phyloP scores from a whole-genome alignment of 2,113 vertebrate species.

The Malurus melanocephalus region DNA sequence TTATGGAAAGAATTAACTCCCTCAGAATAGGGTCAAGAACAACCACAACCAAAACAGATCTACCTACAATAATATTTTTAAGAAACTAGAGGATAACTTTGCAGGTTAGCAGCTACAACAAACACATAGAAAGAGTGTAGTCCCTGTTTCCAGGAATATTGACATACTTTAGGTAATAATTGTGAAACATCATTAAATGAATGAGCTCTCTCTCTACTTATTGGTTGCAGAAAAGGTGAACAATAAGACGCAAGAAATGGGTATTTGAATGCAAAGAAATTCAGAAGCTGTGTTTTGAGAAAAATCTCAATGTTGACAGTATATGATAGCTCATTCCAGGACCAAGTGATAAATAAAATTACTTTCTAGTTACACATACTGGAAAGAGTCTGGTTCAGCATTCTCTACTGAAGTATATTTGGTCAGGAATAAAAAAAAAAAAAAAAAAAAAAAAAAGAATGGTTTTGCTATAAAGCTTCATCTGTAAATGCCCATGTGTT shows the following conservation, averaged over 20 bases:
- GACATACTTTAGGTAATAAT: neutral
- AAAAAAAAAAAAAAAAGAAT: fast-evolving
- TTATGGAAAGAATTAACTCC: neutral
- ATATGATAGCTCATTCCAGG: neutral
- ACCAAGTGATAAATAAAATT: neutral
- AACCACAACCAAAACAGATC: neutral
- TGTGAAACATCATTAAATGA: neutral
- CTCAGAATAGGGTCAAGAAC: neutral
- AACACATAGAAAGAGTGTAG: neutral
- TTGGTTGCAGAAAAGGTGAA: neutral
- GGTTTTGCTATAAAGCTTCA: neutral
- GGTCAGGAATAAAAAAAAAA: neutral
- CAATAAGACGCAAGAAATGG: neutral
- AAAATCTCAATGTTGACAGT: neutral
- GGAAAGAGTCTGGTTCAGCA: neutral
- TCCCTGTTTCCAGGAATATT: neutral
- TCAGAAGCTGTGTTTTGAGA: neutral
- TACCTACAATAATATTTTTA: neutral
- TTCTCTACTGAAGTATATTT: neutral
- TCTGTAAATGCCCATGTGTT: neutral
- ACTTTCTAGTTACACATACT: neutral
- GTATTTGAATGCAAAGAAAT: neutral
- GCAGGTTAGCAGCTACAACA: neutral
- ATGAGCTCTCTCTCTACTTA: neutral
- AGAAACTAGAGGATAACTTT: neutral